Evolutionary conservation across 2,797 vertebrate genomes (phyloP), one percentile per base, ranked within the genome.

Genomic region (Epinephelus malabaricus): DNA sequence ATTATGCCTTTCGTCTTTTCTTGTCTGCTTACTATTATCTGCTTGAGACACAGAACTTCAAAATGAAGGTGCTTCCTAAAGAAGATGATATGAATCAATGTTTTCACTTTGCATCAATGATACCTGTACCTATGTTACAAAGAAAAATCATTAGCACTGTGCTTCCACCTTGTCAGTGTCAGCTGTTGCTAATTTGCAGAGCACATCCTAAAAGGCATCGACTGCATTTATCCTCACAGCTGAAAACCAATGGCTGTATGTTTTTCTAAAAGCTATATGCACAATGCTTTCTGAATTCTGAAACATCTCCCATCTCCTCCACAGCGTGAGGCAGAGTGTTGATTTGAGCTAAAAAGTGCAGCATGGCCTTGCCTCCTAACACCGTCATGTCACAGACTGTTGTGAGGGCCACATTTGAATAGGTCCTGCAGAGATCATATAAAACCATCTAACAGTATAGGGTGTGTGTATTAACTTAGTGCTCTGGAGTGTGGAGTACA

Each of bases 361-460:
- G 55, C 51, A 45, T 79, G 49, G 45, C 77, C 76, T 68, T 55
- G 40, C 58, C 58, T 66, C 25, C 80, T 74, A 63, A 84, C 71
- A 69, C 62, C 66, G 34, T 59, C 56, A 59, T 55, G 60, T 56
- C 75, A 23, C 82, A 86, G 83, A 86, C 62, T 87, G 88, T 85
- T 81, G 81, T 40, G 72, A 82, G 70, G 43, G 63, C 64, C 76
- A 82, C 84, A 86, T 91, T 92, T 78, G 83, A 88, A 89, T 79
- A 78, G 71, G 78, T 76, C 58, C 58, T 59, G 72, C 75, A 70
- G 78, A 85, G 61, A 78, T 84, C 76, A 78, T 90, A 86, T 69
- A 90, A 90, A 64, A 47, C 9, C 69, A 62, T 88, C 80, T 50
- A 79, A 83, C 76, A 86, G 61, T 91, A 79, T 84, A 86, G 81